Percentiles rank a stretch among this genome's conserved stretches.
Conservation (phyloP, 2,113 vertebrate genomes). For the Apteryx owenii region DNA sequence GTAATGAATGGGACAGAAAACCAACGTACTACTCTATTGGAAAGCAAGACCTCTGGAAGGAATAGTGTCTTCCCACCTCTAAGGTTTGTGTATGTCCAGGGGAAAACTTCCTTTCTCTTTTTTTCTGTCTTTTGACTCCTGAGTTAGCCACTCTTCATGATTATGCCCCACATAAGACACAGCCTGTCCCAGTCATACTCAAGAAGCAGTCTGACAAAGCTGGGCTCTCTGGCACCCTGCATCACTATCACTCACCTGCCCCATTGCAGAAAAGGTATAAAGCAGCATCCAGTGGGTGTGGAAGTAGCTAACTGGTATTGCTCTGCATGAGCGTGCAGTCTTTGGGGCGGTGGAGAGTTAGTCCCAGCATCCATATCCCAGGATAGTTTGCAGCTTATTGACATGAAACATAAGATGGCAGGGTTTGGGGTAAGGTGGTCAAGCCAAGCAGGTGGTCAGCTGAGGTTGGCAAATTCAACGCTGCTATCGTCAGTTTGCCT, state of each 20-base stretch:
- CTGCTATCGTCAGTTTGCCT: background rate
- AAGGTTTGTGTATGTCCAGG: background rate
- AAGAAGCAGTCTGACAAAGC: background rate
- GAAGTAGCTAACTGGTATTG: background rate
- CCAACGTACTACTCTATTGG: background rate
- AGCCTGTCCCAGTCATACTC: rapidly evolving
- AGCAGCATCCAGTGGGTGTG: background rate
- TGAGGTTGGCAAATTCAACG: background rate
- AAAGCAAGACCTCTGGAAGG: background rate
- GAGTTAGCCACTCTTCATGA: background rate
- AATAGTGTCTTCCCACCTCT: background rate
- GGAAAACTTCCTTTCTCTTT: background rate
- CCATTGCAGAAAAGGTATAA: background rate
- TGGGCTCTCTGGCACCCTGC: background rate
- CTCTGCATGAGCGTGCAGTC: background rate
- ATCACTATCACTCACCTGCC: background rate
- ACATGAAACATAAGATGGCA: background rate
- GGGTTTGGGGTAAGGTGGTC: background rate
- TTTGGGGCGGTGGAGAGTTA: background rate
- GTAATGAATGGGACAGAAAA: slow-evolving; percentile 38
- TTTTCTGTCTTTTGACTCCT: background rate
- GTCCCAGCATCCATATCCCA: background rate
- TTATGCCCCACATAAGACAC: background rate
- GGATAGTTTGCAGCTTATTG: background rate
- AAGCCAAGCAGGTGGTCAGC: background rate